phyloP scores from a whole-genome alignment of 2,113 vertebrate species.

The Pseudois nayaur region DNA sequence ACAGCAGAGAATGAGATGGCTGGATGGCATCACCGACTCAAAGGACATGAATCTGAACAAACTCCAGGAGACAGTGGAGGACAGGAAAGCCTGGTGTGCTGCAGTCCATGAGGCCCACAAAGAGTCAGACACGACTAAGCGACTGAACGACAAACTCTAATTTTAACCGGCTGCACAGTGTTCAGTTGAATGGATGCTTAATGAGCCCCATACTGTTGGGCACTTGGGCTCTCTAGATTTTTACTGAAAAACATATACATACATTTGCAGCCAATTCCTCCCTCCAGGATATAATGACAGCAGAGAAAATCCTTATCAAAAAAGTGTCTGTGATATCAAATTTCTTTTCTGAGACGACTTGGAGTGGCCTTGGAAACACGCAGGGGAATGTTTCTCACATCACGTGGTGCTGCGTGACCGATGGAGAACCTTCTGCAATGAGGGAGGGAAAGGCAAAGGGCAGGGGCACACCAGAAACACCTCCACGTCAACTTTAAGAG shows the following conservation, averaged over 20 bases:
- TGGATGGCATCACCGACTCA: not conserved
- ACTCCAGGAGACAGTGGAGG: not conserved
- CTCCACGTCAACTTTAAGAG: not conserved
- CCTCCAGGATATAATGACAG: not conserved
- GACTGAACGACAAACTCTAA: not conserved
- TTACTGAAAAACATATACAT: not conserved
- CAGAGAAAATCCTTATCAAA: not conserved
- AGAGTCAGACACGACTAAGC: not conserved
- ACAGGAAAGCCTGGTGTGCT: not conserved
- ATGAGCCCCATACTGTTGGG: not conserved
- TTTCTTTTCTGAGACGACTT: not conserved
- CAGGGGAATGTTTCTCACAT: not conserved
- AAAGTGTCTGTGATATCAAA: not conserved
- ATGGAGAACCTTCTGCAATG: not conserved
- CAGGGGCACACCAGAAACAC: not conserved
- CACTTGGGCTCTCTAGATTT: not conserved
- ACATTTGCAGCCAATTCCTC: not conserved
- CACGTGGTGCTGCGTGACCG: not conserved
- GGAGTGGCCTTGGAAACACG: not conserved
- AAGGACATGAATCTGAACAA: not conserved
- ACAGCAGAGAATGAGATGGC: not conserved
- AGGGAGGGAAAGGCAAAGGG: not conserved
- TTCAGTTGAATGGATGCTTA: not conserved
- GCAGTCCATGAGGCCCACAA: not conserved
- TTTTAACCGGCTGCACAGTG: not conserved